Evolutionary conservation across 2,888 invertebrate species (phyloP), one percentile per base, ranked within the genome.

Genomic region (Trichogramma evanescens): DNA sequence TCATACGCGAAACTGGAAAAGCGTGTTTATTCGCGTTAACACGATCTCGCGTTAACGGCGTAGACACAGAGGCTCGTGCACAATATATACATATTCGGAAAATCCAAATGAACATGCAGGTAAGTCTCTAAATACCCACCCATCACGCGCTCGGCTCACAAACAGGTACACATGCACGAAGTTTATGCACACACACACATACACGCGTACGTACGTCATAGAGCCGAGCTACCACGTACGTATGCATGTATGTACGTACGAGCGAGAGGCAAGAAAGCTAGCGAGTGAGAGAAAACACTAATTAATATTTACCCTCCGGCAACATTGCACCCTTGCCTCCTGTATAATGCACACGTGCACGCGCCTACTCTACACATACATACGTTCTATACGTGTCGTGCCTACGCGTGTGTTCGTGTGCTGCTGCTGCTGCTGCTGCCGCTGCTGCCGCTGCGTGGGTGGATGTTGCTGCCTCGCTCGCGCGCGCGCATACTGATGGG

Each of bases 231-330:
- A 57, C 26, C 26, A 26, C 26, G 26, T 26, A 10, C n/a, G 5
- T 39, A 39, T 10, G 13, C 43, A n/a, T 3, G 7, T 44, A 44
- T 44, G 10, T 41, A 63, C 57, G 58, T 49, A 45, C 46, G 61
- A 60, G 50, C 59, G 55, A 54, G 60, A 60, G 51, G 44, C 39
- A 44, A 26, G 26, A 26, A 26, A 26, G 26, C 26, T 52, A 42
- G 58, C 61, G 59, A 56, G 58, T 56, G 55, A 48, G 62, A 52
- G 58, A 63, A 55, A 54, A 66, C 63, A 72, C 72, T 77, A 77
- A 77, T 77, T 76, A 77, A 76, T 77, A 77, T 77, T 77, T 77
- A 75, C 74, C 70, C 71, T 71, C 70, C 64, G 73, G 72, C 70
- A 75, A 74, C 73, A 74, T 72, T 68, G 67, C 73, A 67, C 70